Evolutionary conservation across 2,888 invertebrate genomes (phyloP), one percentile per base, ranked within the genome.

Genomic region (Brachyptera risi): DNA sequence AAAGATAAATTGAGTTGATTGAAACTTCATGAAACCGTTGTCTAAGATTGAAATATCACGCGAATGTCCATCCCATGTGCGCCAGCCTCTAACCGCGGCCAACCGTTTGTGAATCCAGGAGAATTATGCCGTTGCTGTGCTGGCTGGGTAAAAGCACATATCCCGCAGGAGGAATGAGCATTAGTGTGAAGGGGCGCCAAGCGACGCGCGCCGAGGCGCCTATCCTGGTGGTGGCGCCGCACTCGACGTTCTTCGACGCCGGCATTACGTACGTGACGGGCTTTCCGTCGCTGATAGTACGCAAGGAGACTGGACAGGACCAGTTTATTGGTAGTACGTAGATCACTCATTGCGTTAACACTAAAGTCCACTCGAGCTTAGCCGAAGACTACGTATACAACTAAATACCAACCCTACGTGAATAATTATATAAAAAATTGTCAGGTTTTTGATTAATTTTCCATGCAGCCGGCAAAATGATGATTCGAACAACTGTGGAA

Each of bases 161-260:
- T 75, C 79, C 84, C 68, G 87, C 87, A 19, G 88, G 88, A 42
- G 89, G 89, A 40, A 88, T 89, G 87, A 83, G 83, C 68, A 85
- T 92, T 71, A 82, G 82, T 50, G 82, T 90, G 60, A 85, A 87
- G 66, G 94, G 94, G 19, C 82, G 81, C 66, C 87, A 88, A 72
- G 92, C 88, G 63, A 79, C 83, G 63, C 79, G 89, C 54, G 75
- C 79, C 61, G 92, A 92, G 73, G 94, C 94, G 4, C 92, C 93
- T 15, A 88, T 95, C 67, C 80, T 94, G 64, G 90, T 90, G 59
- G 83, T 89, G 56, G 92, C 92, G 1, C 94, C 95, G 2, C 95
- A 95, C 76, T 92, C 92, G 61, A 88, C 92, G 4, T 92, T 90
- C 79, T 82, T 93, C 71, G 95, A 95, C 76, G 89, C 90, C 69